These are phyloP conservation scores for Sinocyclocheilus anshuiensis DNA, from an alignment of 2,113 vertebrate genomes.

Conservation along the genomic window DNA sequence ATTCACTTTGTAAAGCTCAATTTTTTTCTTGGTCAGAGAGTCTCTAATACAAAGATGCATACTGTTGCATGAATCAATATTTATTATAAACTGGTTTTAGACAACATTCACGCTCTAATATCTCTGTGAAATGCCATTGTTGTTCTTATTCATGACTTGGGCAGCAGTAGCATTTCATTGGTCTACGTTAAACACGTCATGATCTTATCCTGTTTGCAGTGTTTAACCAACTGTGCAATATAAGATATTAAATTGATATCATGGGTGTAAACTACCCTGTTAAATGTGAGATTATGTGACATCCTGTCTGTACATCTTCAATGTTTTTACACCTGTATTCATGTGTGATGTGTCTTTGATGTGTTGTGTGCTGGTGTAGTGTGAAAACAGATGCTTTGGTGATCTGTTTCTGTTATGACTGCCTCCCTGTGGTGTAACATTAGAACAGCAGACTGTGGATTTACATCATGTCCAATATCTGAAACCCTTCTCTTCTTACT, in stretches of 20 bases:
- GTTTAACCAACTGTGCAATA: background rate
- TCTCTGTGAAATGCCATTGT: background rate
- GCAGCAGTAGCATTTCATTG: background rate
- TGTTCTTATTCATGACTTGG: background rate
- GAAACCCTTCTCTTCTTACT: background rate
- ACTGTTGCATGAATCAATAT: background rate
- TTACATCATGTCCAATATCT: background rate
- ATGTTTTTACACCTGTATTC: background rate
- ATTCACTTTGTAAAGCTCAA: no score
- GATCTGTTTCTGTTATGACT: background rate
- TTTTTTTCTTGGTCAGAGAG: no score
- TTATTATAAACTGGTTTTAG: background rate
- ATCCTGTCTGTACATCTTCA: background rate
- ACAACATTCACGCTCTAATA: background rate
- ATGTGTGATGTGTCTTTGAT: background rate
- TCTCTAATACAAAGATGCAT: background rate
- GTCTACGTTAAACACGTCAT: background rate
- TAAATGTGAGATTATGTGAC: background rate
- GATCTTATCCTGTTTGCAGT: background rate
- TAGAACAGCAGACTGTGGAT: background rate
- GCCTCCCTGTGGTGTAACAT: background rate
- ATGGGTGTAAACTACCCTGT: background rate
- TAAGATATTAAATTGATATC: background rate
- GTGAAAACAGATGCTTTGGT: background rate
- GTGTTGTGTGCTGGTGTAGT: background rate